A percentile compares a stretch with the other conserved stretches of the same genome.
phyloP scores from a whole-genome alignment of 2,888 invertebrate species.

The Callinectes sapidus region DNA sequence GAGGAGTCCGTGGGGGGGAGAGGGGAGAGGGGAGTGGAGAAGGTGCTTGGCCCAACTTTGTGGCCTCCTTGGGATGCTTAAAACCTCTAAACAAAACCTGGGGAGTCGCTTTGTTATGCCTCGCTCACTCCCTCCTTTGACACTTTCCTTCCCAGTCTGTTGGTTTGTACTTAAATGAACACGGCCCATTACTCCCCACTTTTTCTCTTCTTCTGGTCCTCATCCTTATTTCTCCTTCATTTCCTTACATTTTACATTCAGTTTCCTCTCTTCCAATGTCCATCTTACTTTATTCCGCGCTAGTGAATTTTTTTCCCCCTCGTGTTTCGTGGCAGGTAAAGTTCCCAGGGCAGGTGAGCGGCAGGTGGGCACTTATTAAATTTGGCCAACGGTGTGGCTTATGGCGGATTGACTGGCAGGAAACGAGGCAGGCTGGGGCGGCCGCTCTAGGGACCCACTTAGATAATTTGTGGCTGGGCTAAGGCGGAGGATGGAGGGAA shows the following conservation, averaged over 20 bases:
- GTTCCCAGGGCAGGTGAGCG: not conserved
- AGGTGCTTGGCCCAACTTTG: conserved; percentile 48
- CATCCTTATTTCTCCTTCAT: not conserved
- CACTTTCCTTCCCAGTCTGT: not conserved
- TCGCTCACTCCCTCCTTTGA: not conserved
- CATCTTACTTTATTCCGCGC: not conserved
- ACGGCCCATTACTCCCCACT: not conserved
- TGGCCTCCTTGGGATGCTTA: conserved; percentile 36
- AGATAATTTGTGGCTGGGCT: conserved; percentile 63
- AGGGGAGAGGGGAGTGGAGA: not conserved
- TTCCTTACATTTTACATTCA: not conserved
- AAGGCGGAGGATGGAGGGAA: not conserved
- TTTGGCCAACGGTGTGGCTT: conserved; percentile 62
- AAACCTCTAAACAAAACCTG: conserved; percentile 41
- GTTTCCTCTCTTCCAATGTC: not conserved
- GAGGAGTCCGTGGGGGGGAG: not conserved
- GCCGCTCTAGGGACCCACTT: conserved; percentile 60
- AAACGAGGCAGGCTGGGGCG: conserved; percentile 46
- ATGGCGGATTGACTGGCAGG: conserved; percentile 59
- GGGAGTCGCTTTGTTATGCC: conserved; percentile 36
- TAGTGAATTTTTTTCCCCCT: not conserved
- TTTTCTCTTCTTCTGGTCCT: not conserved
- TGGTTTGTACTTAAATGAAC: not conserved
- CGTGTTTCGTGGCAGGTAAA: not conserved
- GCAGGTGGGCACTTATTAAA: conserved; percentile 57